A percentile compares a stretch with the other conserved stretches of the same genome.
phyloP scores from a whole-genome alignment of 2,888 invertebrate genomes.

The Blera fallax region DNA sequence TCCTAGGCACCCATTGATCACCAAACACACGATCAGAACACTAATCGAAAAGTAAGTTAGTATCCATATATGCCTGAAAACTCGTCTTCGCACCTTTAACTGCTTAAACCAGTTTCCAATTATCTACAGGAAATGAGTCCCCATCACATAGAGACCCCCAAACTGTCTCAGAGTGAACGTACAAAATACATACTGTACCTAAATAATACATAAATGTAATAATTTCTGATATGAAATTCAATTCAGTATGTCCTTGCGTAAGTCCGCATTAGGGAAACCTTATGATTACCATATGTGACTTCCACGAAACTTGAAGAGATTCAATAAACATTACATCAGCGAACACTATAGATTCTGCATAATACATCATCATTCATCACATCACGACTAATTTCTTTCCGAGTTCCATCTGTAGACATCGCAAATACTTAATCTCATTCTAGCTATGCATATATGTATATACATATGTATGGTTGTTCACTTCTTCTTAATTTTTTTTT shows the following conservation, averaged over 20 bases:
- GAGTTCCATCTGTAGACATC: neutral
- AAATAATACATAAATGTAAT: too few species aligned
- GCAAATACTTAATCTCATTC: constrained; percentile 15
- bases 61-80: too few species aligned
- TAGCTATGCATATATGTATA: neutral
- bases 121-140: too few species aligned
- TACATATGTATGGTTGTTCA: too few species aligned
- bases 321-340: neutral
- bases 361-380: neutral
- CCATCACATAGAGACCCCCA: too few species aligned
- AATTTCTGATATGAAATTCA: neutral
- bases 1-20: too few species aligned
- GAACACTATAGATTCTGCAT: neutral
- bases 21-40: too few species aligned
- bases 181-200: too few species aligned
- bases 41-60: too few species aligned
- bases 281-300: neutral
- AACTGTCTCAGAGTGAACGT: too few species aligned
- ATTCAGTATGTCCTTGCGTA: neutral
- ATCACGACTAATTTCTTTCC: neutral
- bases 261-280: constrained; percentile 2
- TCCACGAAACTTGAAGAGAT: neutral
- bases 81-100: too few species aligned
- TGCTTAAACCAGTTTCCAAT: too few species aligned
- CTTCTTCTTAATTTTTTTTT: neutral